Base-by-base conservation (phyloP, 2,888 invertebrate genomes). In the Microctonus hyperodae region DNA sequence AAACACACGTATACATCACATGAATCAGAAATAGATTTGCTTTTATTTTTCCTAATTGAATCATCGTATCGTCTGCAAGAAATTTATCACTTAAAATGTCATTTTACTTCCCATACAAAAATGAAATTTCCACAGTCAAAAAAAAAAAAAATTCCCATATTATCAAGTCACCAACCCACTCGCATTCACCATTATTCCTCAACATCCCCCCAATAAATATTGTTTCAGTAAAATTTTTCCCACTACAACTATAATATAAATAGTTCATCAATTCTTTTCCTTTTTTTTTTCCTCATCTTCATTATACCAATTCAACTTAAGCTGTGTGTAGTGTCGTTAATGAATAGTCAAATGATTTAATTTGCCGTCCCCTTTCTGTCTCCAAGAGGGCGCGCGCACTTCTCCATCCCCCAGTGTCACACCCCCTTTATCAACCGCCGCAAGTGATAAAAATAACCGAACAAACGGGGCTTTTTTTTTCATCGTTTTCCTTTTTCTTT, bases 1-100 rank as follows among this genome's bases (percentile, higher is more conserved):
- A 77, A 75, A 77, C 75, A 74, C 72, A 69, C 76, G 76, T 76
- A 78, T 70, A 71, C 79, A 78, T 76, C n/a, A 25, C 53, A 78
- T 76, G 75, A 73, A 76, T 76, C 75, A 76, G 75, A 79, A 79
- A 79, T 78, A 76, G 74, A 78, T 70, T 75, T 70, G 73, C 71
- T 73, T 64, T 56, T 71, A 55, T 62, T 64, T 55, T 31, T 31
- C 33, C 40, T 20, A 55, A 60, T 31, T 48, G 28, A 44, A 44
- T 16, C 44, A 44, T 44, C 44, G 44, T 44, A 44, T 44, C 16
- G 44, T 16, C 16, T 44, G 44, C 44, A 62, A 61, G 67, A 63
- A 73, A 72, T 55, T 68, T 59, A 51, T 58, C 57, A 53, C 58
- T 57, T 44, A 16, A 35, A 37, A 53, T 64, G 60, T 35, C 58